These are phyloP conservation scores for Camponotus floridanus DNA, from an alignment of 1,140 invertebrate genomes.

Conservation along the genomic window DNA sequence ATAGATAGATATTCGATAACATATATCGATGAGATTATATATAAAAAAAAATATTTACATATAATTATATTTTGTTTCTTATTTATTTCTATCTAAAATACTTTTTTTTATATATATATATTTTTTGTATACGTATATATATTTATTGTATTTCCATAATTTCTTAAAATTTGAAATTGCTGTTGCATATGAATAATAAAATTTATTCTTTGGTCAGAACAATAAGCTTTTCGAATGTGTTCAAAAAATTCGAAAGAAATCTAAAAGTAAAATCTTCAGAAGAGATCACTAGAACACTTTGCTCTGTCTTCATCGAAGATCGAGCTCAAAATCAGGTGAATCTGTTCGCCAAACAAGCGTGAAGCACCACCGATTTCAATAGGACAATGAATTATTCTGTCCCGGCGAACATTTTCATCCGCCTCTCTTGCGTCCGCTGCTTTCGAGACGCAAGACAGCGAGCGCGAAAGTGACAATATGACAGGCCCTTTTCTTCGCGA, in stretches of 20 bases:
- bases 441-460: conserved; percentile 58
- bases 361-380: conserved; percentile 72
- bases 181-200: not conserved
- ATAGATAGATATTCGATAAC: not conserved
- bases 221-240: not conserved
- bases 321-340: conserved; percentile 74
- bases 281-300: conserved; percentile 57
- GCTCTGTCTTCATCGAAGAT: conserved; percentile 49
- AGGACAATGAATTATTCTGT: conserved; percentile 83
- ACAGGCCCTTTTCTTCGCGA: conserved; percentile 49
- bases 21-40: not conserved
- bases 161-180: not conserved
- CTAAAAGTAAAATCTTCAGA: conserved; percentile 30
- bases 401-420: conserved; percentile 81
- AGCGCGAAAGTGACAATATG: conserved; percentile 33
- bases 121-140: not conserved
- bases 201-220: not conserved
- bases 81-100: not conserved
- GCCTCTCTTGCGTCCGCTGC: conserved; percentile 52
- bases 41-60: not conserved
- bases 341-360: conserved; percentile 78
- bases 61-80: not conserved
- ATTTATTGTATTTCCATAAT: not conserved
- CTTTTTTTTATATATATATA: not conserved
- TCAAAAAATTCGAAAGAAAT: conserved; percentile 68